Evolutionary conservation across 2,113 vertebrate genomes (phyloP), one percentile per base, ranked within the genome.

Genomic region (Mirza zaza): DNA sequence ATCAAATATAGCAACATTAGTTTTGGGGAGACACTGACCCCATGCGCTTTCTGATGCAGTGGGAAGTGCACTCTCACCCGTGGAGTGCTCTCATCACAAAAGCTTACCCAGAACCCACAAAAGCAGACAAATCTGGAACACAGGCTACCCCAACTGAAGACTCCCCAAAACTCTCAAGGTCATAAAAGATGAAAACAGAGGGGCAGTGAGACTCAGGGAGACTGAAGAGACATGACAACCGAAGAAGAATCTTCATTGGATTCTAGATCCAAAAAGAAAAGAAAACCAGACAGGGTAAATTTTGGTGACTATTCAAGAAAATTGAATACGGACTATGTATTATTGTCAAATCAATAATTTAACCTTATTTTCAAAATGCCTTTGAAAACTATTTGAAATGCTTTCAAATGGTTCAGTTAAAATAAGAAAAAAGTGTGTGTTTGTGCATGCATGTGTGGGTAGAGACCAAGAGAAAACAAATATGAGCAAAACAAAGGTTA

Each of bases 381-480:
- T 94, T 67, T 21, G 27, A 57, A 67, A 87, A 59, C 87, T 48
- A 57, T 76, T 57, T 48, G 21, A 48, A 91, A 75, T 70, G 61
- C 27, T 61, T 96, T 84, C 50, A 88, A 61, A 29, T 36, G 42
- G 65, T 52, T 76, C 36, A 45, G 32, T 36, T 50, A 67, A 73
- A 45, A 13, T n/a, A 45, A 61, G 36, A 10, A 82, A 67, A 84
- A 48, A 29, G 3, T 34, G 20, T 48, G 57, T 42, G n/a, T 29
- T 11, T 92, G 29, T 42, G 9, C 67, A 3, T 45, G 45, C 9
- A 6, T 2, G 15, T 42, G 15, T 27, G 36, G 57, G 13, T 2
- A 83, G 15, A 63, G 18, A 65, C 14, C 25, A 4, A 91, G 14
- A 90, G 21, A 48, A 77, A 71, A 15, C 23, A 95, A 77, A n/a